Conservation (phyloP, 1,140 invertebrate genomes). For the Drosophila mayri region DNA sequence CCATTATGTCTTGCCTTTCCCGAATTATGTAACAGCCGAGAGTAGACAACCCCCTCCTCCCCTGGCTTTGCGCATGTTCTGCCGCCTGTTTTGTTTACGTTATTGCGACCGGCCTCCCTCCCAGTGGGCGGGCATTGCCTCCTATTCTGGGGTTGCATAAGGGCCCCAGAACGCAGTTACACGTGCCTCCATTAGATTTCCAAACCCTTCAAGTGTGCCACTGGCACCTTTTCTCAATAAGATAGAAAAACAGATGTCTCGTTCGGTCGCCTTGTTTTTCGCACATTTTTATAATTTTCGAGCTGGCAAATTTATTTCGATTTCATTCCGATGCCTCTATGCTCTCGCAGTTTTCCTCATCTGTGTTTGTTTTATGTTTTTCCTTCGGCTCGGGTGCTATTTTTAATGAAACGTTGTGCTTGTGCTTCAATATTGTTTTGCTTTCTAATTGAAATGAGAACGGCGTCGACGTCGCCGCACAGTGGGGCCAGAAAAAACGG, state of each 20-base stretch:
- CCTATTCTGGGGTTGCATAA: conserved; percentile 51
- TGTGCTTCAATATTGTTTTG: conserved; percentile 55
- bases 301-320: conserved; percentile 43
- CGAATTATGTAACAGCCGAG: conserved; percentile 63
- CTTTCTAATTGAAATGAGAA: conserved; percentile 63
- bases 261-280: background rate
- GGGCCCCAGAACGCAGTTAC: conserved; percentile 26
- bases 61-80: conserved; percentile 30
- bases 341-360: conserved; percentile 14
- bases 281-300: conserved; percentile 39
- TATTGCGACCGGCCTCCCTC: conserved; percentile 17
- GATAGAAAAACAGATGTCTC: conserved; percentile 10
- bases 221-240: conserved; percentile 32
- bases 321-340: conserved; percentile 26
- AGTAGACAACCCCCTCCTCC: background rate
- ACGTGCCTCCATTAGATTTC: conserved; percentile 73
- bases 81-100: conserved; percentile 59
- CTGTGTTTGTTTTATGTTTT: conserved; percentile 25
- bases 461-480: conserved; percentile 46
- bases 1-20: conserved; percentile 47
- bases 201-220: conserved; percentile 74
- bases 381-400: conserved; percentile 56
- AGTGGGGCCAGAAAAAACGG: conserved; percentile 49
- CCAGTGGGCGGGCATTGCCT: conserved; percentile 10
- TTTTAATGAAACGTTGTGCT: conserved; percentile 67